Evolutionary conservation across 2,113 vertebrate species (phyloP), one percentile per base, ranked within the genome.

Genomic region (Uria lomvia): DNA sequence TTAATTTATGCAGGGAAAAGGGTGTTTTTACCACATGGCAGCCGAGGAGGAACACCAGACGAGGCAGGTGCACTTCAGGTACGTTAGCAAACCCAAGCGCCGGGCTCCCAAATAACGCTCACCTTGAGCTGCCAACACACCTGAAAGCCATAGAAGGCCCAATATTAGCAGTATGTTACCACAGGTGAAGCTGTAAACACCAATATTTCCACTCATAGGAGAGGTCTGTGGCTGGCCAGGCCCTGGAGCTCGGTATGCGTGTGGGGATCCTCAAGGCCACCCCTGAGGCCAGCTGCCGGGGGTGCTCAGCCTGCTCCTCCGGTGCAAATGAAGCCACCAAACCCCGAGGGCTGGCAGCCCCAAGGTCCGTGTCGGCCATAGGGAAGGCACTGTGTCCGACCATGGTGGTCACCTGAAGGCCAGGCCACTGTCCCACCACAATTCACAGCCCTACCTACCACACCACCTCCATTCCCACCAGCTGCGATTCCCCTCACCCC

Each of bases 181-280:
- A 15, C 53, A 16, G 20, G 10, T 36, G 21, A 38, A 55, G 79
- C 32, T 43, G 20, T 10, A 30, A 74, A 36, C 16, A 5, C 7
- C 13, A 4, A 12, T 8, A 7, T 26, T 67, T 60, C 22, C 3
- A 7, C 29, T 52, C 11, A 1, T 4, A 1, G 8, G 18, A 19
- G 47, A 36, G 30, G 8, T 3, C 27, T 22, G 15, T 12, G n/a
- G 42, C 6, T 42, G 17, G 20, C 0, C 5, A 2, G 20, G 19
- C 11, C 10, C 5, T 18, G 24, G 21, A 23, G 40, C 22, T 74
- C 2, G 1, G 38, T 10, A 29, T 8, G 20, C 19, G 34, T 49
- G 11, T 12, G 12, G 0, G 12, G 1, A 12, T 9, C 1, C 20
- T 29, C 6, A 12, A 22, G 19, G 15, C 0, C 6, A 6, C 8